Conservation (phyloP, 2,797 vertebrate species). For the Telmatherina bonti region DNA sequence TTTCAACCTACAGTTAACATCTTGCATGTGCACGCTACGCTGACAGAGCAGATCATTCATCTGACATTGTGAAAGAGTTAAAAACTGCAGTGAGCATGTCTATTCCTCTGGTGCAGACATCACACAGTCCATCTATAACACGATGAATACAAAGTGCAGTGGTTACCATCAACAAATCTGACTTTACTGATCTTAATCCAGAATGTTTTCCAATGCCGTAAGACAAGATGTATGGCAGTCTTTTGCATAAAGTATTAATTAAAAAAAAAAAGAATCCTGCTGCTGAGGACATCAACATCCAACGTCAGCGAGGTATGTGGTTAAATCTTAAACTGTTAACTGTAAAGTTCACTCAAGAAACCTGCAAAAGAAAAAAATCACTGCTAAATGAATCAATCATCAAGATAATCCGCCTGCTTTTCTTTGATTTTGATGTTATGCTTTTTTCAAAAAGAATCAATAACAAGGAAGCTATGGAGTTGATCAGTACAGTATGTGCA, state of each 20-base stretch:
- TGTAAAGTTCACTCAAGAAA: constrained; percentile 16
- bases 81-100: constrained; percentile 22
- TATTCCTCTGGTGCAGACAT: constrained; percentile 36
- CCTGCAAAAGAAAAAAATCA: constrained; percentile 20
- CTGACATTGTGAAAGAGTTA: constrained; percentile 24
- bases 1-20: constrained; percentile 11
- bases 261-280: constrained; percentile 8
- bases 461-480: constrained; percentile 4
- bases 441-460: constrained; percentile 3
- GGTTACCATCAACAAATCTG: constrained; percentile 14
- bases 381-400: neutral
- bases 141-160: constrained; percentile 35
- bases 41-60: constrained; percentile 32
- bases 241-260: constrained; percentile 26
- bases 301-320: constrained; percentile 9
- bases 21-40: constrained; percentile 7
- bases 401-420: constrained; percentile 5
- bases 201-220: constrained; percentile 11
- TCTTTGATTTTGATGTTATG: constrained; percentile 16
- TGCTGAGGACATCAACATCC: constrained; percentile 25
- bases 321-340: constrained; percentile 12
- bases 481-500: constrained; percentile 11
- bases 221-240: constrained; percentile 23
- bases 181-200: constrained; percentile 8
- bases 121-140: constrained; percentile 11